Conservation (phyloP, 2,797 vertebrate species). For the Alcedo quadribrachys region DNA sequence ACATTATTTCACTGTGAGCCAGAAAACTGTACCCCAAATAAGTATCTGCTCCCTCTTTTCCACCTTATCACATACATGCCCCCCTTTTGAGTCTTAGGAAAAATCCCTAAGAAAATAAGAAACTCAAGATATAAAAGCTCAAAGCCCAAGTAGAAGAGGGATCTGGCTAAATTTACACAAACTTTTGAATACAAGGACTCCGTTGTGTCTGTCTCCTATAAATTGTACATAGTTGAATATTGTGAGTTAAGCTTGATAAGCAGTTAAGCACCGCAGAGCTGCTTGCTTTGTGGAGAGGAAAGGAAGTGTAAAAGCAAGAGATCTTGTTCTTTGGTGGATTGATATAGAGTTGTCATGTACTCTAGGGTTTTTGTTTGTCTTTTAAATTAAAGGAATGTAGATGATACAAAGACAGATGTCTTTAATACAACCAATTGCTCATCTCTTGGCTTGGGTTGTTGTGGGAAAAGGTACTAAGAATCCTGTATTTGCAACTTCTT, state of each 20-base stretch:
- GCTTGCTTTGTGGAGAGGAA: neutral
- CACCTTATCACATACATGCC: neutral
- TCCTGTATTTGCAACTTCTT: neutral
- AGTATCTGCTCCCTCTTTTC: neutral
- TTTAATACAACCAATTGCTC: neutral
- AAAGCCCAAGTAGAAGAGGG: neutral
- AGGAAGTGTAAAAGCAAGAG: neutral
- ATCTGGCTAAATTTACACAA: neutral
- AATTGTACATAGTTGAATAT: neutral
- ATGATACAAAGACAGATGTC: neutral
- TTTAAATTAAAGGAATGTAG: neutral
- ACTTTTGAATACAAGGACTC: neutral
- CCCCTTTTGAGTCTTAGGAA: neutral
- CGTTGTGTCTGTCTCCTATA: neutral
- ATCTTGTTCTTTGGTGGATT: neutral
- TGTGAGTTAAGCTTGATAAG: neutral
- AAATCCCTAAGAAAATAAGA: neutral
- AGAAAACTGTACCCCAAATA: neutral
- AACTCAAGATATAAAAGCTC: neutral
- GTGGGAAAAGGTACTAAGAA: neutral
- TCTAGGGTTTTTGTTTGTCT: neutral
- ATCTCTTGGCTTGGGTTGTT: neutral
- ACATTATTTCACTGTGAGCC: neutral
- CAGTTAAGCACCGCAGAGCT: neutral
- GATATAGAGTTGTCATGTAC: neutral